phyloP scores from a whole-genome alignment of 2,888 invertebrate species.

The Podabrus alpinus region DNA sequence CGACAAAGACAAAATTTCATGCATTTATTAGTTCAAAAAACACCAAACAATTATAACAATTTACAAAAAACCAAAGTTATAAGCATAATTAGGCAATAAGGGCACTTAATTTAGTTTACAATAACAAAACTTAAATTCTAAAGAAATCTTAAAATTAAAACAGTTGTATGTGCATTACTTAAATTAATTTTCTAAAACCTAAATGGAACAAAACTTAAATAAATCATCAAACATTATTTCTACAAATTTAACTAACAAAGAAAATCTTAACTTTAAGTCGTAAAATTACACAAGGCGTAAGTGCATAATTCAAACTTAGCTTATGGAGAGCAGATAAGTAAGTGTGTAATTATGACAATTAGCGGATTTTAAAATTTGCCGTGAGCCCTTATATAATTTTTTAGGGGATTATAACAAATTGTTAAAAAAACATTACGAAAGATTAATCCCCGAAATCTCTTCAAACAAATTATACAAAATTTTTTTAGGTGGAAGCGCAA shows the following conservation, averaged over 20 bases:
- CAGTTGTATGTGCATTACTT: constrained; percentile 54
- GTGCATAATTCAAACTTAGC: constrained; percentile 6
- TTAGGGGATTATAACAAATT: not conserved
- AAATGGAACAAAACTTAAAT: constrained; percentile 21
- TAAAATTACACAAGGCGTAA: constrained; percentile 14
- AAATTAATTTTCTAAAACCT: constrained; percentile 29
- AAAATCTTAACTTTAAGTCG: constrained; percentile 26
- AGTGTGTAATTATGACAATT: not conserved
- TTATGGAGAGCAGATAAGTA: constrained; percentile 6
- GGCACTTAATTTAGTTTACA: constrained; percentile 33
- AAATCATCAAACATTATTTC: not conserved
- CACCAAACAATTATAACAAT: constrained; percentile 16
- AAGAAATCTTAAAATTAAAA: constrained; percentile 31
- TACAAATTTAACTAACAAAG: not conserved
- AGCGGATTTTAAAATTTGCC: not conserved
- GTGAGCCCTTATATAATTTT: not conserved
- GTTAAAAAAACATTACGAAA: not conserved
- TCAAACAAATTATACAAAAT: constrained; percentile 14
- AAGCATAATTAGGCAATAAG: constrained; percentile 17
- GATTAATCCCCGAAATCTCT: constrained; percentile 13
- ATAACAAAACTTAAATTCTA: constrained; percentile 14
- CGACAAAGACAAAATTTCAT: not conserved
- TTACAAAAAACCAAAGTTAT: constrained; percentile 20
- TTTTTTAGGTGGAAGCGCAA: constrained; percentile 20
- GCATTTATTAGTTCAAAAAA: constrained; percentile 23